A percentile compares a stretch with the other conserved stretches of the same genome.
phyloP scores from a whole-genome alignment of 1,140 invertebrate genomes.

The Luehdorfia chinensis region DNA sequence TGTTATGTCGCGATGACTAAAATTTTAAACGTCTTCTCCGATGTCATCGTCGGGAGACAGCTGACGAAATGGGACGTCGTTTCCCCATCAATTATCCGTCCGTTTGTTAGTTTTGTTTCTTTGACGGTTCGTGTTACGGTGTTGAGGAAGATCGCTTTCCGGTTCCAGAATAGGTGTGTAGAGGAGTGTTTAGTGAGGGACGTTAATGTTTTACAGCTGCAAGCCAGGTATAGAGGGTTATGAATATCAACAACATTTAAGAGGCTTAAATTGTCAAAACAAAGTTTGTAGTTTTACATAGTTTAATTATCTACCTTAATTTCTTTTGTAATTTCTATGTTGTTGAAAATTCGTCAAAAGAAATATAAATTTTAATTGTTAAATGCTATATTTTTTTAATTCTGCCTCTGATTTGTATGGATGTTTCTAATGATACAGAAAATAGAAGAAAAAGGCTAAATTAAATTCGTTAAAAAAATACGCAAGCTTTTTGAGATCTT shows the following conservation, averaged over 20 bases:
- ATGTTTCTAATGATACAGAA: too few relatives aligned
- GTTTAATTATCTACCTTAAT: too few relatives aligned
- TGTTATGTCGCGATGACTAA: constrained; percentile 23
- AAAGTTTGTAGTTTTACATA: not conserved
- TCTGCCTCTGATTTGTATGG: too few relatives aligned
- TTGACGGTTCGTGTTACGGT: constrained; percentile 42
- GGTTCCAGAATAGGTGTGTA: constrained; percentile 43
- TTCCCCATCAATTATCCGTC: constrained; percentile 58
- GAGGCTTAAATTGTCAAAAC: constrained; percentile 10
- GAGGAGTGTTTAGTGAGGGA: constrained; percentile 22
- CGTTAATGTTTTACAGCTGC: constrained; percentile 43
- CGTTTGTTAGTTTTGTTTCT: constrained; percentile 45
- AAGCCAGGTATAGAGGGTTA: constrained; percentile 4
- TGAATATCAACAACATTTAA: not conserved
- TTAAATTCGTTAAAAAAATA: too few relatives aligned
- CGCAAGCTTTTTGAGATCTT: too few relatives aligned
- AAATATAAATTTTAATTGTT: too few relatives aligned
- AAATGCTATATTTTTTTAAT: too few relatives aligned
- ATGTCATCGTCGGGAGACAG: constrained; percentile 57
- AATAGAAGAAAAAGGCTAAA: too few relatives aligned
- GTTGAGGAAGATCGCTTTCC: constrained; percentile 47
- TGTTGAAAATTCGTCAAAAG: too few relatives aligned
- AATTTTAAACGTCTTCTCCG: constrained; percentile 41
- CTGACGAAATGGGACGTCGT: constrained; percentile 64
- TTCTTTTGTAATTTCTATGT: too few relatives aligned